These are phyloP conservation scores for Pyrrhura leucotis DNA, from an alignment of 2,797 vertebrate genomes.

Conservation along the genomic window DNA sequence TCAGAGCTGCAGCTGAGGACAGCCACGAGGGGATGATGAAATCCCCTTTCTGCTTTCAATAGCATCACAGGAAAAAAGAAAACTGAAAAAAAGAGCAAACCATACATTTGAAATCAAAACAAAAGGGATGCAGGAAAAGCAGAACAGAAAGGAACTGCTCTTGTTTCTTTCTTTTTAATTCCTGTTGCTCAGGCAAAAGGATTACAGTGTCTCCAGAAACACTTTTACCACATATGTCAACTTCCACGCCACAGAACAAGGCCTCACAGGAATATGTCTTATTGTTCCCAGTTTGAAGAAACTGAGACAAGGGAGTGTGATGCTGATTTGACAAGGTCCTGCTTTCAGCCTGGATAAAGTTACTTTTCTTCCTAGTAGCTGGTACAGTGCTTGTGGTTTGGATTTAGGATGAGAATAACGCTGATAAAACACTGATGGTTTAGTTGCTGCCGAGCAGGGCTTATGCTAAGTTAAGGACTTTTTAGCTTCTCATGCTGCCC, in stretches of 20 bases:
- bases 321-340: not conserved
- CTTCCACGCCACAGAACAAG: not conserved
- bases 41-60: not conserved
- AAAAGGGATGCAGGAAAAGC: not conserved
- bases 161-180: not conserved
- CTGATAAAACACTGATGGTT: not conserved
- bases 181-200: not conserved
- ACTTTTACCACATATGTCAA: not conserved
- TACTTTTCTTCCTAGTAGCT: not conserved
- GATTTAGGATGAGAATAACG: not conserved
- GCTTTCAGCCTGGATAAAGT: not conserved
- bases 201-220: not conserved
- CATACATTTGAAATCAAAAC: conserved; percentile 11
- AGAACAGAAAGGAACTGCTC: not conserved
- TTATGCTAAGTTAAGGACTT: not conserved
- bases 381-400: not conserved
- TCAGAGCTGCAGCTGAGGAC: not conserved
- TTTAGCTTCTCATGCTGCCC: not conserved
- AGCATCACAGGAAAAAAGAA: not conserved
- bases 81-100: not conserved
- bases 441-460: not conserved
- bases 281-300: not conserved
- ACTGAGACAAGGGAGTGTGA: not conserved
- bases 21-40: conserved; percentile 17
- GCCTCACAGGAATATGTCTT: rapidly evolving